A percentile compares a stretch with the other conserved stretches of the same genome.
Conservation (phyloP, 2,113 vertebrate species). For the Parotia lawesii region DNA sequence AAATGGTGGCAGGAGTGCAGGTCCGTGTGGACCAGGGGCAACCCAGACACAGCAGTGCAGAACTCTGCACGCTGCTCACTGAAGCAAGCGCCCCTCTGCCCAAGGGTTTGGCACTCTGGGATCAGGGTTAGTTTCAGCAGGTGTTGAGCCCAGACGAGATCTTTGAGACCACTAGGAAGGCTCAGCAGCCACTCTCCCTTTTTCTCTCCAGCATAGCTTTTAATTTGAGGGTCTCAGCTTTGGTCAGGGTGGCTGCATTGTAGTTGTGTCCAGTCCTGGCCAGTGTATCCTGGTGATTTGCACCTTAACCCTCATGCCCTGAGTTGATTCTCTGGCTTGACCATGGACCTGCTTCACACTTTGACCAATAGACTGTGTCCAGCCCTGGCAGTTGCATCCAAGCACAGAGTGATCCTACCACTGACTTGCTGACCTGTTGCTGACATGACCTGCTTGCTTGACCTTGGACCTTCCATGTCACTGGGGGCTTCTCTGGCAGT, state of each 20-base stretch:
- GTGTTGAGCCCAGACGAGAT: background rate
- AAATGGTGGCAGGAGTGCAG: background rate
- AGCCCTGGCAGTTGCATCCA: background rate
- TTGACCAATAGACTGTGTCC: background rate
- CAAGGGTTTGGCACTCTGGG: background rate
- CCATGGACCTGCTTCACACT: background rate
- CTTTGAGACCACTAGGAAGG: background rate
- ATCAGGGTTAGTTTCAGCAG: background rate
- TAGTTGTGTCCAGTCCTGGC: background rate
- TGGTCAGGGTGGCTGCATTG: rapidly evolving
- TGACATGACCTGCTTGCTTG: background rate
- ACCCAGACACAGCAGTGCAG: rapidly evolving
- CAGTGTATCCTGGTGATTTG: background rate
- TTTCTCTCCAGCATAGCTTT: background rate
- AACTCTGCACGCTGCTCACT: background rate
- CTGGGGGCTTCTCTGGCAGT: background rate
- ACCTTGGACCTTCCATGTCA: background rate
- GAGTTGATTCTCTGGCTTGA: background rate
- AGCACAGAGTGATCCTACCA: background rate
- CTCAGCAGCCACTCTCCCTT: background rate
- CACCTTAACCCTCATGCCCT: background rate
- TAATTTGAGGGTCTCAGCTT: background rate
- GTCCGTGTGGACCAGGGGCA: background rate
- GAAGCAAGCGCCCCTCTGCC: background rate
- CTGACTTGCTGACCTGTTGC: background rate